These are phyloP conservation scores for Reticulitermes lucifugus DNA, from an alignment of 2,888 invertebrate genomes.

Conservation along the genomic window DNA sequence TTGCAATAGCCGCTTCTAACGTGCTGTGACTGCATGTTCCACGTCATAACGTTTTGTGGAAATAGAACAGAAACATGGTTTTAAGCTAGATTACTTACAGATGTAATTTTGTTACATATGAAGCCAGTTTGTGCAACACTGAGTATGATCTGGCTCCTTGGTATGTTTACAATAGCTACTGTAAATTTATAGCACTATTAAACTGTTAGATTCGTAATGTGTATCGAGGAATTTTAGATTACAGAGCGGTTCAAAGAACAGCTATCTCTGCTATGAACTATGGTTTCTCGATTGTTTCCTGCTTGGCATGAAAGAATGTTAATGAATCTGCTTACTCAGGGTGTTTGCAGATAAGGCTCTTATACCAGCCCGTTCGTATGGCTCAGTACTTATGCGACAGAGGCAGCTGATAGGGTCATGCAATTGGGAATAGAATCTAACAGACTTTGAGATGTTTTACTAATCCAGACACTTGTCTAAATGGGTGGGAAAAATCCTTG, in stretches of 20 bases:
- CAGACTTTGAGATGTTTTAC: too few relatives aligned
- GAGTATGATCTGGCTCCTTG: neutral
- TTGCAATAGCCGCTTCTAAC: conserved; percentile 30
- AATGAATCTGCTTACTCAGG: neutral
- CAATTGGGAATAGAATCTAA: too few relatives aligned
- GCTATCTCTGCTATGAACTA: neutral
- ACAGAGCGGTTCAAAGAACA: neutral
- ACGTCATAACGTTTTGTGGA: conserved; percentile 30
- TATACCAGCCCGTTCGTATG: neutral
- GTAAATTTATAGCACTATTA: too few relatives aligned
- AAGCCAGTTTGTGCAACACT: neutral
- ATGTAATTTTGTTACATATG: neutral
- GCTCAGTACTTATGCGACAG: neutral
- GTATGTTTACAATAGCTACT: neutral
- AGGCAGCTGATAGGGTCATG: neutral
- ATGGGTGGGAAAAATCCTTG: too few relatives aligned
- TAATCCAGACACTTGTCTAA: too few relatives aligned
- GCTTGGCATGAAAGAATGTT: neutral
- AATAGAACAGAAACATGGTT: neutral
- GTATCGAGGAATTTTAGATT: neutral
- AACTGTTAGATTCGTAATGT: neutral
- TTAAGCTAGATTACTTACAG: neutral
- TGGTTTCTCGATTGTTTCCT: neutral
- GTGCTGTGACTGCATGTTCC: conserved; percentile 43
- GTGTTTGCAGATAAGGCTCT: neutral